Evolutionary conservation across 2,888 invertebrate species (phyloP).

Genomic region (Coelinius sp.): DNA sequence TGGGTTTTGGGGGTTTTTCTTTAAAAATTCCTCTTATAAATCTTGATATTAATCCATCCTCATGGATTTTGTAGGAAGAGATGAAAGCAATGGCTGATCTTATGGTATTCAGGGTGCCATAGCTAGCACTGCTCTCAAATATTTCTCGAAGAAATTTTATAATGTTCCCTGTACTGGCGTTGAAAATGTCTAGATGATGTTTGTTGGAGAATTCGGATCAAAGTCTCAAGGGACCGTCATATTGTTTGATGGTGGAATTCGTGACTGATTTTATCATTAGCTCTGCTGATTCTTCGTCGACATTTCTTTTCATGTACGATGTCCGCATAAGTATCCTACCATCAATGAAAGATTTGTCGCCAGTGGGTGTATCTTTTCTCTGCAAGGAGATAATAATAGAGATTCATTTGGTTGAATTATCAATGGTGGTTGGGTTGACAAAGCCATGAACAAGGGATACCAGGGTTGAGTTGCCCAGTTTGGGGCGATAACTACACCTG

Average conservation of each 20-base stretch:
- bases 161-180: background rate
- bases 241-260: conserved; percentile 31
- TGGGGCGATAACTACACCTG: conserved; percentile 40
- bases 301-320: background rate
- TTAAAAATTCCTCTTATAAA: conserved; percentile 34
- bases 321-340: conserved; percentile 1
- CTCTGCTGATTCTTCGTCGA: conserved; percentile 6
- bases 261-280: conserved; percentile 21
- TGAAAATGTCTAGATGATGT: background rate
- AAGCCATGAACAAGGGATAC: conserved; percentile 27
- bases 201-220: conserved; percentile 10
- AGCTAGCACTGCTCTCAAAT: conserved; percentile 30
- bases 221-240: background rate
- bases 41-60: conserved; percentile 27
- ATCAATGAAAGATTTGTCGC: background rate
- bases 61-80: conserved; percentile 14
- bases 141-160: conserved; percentile 13
- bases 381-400: background rate
- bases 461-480: conserved; percentile 42
- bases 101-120: conserved; percentile 30
- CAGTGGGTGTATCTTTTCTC: background rate
- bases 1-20: conserved; percentile 31
- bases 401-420: background rate
- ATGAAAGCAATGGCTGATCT: conserved; percentile 38
- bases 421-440: background rate